Percentiles rank a stretch among this genome's conserved stretches.
Evolutionary conservation across 2,113 vertebrate species (phyloP).

Genomic region (Spea bombifrons): DNA sequence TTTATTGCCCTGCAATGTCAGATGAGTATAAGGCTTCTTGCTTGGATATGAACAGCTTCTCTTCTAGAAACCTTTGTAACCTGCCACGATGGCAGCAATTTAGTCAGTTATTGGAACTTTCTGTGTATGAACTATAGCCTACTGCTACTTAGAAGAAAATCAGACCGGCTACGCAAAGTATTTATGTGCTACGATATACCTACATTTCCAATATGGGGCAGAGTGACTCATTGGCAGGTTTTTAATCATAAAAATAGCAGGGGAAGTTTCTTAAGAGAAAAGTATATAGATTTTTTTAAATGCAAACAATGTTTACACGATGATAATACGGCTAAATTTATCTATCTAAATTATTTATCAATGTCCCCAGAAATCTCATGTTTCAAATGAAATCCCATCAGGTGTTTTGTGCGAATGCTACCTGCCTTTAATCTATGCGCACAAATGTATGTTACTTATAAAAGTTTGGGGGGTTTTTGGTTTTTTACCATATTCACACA

Average conservation of each 20-base stretch:
- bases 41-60: neutral
- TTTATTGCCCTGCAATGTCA: constrained; percentile 32
- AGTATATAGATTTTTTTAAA: neutral
- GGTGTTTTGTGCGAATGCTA: too few relatives aligned
- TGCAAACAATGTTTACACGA: neutral
- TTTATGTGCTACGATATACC: neutral
- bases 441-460: too few relatives aligned
- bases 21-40: constrained; percentile 6
- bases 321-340: neutral
- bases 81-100: constrained; percentile 8
- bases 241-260: constrained; percentile 4
- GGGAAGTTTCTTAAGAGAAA: neutral
- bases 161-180: neutral
- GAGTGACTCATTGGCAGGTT: neutral
- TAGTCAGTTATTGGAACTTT: neutral
- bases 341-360: neutral
- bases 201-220: neutral
- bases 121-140: neutral
- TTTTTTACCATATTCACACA: too few relatives aligned
- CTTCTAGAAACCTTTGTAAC: neutral
- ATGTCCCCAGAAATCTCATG: neutral
- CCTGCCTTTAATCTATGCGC: too few relatives aligned
- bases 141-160: neutral
- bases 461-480: too few relatives aligned
- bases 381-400: too few relatives aligned